Percentiles rank a stretch among this genome's conserved stretches.
These are phyloP conservation scores for Myotis myotis DNA, from an alignment of 2,797 vertebrate species.

Conservation along the genomic window DNA sequence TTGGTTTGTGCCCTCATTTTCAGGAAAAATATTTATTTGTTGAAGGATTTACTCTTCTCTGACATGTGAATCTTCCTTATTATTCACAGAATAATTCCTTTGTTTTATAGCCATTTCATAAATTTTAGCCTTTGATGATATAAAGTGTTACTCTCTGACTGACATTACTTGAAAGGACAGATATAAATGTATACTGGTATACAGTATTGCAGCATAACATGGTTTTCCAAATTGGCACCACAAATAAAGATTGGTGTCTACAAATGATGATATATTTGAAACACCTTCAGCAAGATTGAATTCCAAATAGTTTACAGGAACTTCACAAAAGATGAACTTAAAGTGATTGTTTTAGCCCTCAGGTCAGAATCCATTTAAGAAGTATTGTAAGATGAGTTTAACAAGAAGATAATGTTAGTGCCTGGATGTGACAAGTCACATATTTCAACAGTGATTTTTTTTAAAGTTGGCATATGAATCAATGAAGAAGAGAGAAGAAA, in stretches of 20 bases:
- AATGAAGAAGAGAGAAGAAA: constrained; percentile 55
- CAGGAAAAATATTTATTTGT: neutral
- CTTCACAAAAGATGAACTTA: neutral
- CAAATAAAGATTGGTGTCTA: neutral
- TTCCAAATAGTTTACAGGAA: neutral
- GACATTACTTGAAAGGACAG: neutral
- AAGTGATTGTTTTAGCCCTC: neutral
- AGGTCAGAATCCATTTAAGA: constrained; percentile 65
- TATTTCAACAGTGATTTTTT: constrained; percentile 68
- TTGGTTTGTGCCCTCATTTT: neutral
- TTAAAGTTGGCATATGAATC: constrained; percentile 61
- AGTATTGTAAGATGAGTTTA: constrained; percentile 15
- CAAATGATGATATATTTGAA: neutral
- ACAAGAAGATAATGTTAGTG: constrained; percentile 38
- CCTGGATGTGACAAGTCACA: constrained; percentile 52
- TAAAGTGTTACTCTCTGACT: neutral
- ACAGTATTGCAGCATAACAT: neutral
- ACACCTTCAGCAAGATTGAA: neutral
- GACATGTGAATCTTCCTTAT: neutral
- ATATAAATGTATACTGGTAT: neutral
- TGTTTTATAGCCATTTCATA: neutral
- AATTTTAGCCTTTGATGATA: neutral
- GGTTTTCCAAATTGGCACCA: neutral
- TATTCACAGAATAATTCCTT: neutral
- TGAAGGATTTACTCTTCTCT: neutral